Evolutionary conservation across 2,888 invertebrate genomes (phyloP).

Genomic region (Trachelus troglodyta): DNA sequence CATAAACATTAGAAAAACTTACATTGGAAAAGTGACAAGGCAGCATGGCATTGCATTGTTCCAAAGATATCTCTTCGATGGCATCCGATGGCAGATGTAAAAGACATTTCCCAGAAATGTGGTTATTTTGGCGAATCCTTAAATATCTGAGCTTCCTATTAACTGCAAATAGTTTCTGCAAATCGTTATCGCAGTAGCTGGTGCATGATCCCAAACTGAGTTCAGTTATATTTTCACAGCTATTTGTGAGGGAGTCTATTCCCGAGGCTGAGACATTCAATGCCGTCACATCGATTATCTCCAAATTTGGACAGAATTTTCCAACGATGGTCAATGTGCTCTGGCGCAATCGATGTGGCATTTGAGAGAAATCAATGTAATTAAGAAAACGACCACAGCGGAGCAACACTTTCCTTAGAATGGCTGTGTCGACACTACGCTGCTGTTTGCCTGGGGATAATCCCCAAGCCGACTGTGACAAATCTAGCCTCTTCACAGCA

Average conservation of each 20-base stretch:
- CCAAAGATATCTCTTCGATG: slow-evolving; percentile 51
- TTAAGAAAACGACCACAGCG: slow-evolving; percentile 67
- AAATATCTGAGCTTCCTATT: slow-evolving; percentile 51
- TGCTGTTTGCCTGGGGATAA: slow-evolving; percentile 17
- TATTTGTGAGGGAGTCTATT: slow-evolving; percentile 65
- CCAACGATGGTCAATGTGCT: slow-evolving; percentile 70
- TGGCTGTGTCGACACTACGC: slow-evolving; percentile 64
- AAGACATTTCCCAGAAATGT: slow-evolving; percentile 53
- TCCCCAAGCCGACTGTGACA: slow-evolving; percentile 45
- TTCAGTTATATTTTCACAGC: slow-evolving; percentile 68
- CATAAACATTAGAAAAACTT: slow-evolving; percentile 26
- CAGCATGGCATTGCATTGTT: slow-evolving; percentile 42
- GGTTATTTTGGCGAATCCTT: slow-evolving; percentile 35
- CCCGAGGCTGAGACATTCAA: slow-evolving; percentile 70
- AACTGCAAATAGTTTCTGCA: slow-evolving; percentile 49
- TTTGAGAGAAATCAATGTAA: slow-evolving; percentile 69
- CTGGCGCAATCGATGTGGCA: slow-evolving; percentile 67
- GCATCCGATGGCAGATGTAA: slow-evolving; percentile 44
- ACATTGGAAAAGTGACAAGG: slow-evolving; percentile 44
- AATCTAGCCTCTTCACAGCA: slow-evolving; percentile 58
- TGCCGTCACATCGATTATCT: slow-evolving; percentile 67
- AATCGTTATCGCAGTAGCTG: slow-evolving; percentile 53
- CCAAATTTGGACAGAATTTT: slow-evolving; percentile 71
- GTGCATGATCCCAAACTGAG: slow-evolving; percentile 68
- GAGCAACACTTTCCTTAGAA: slow-evolving; percentile 68